Evolutionary conservation across 2,797 vertebrate genomes (phyloP), one percentile per base, ranked within the genome.

Genomic region (Propithecus perrieri): DNA sequence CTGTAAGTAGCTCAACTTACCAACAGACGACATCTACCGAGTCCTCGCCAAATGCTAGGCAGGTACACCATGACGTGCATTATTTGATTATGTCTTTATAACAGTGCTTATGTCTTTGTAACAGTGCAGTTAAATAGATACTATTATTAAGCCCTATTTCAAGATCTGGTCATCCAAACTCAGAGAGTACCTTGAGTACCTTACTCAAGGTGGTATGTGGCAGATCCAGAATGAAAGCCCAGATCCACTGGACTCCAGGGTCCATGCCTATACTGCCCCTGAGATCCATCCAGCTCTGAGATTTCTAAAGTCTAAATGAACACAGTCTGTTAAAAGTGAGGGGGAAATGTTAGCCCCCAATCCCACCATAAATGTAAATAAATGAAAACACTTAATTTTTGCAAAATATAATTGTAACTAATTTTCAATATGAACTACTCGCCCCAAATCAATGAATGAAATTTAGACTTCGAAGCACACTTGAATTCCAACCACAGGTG

Each of bases 1-100:
- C 26, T 14, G 0, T 1, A 4, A 50, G 57, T 0, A 33, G 55
- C 69, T 2, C 12, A n/a, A 13, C 8, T 15, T 11, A 24, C 10
- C 8, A 12, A 55, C 30, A 38, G 35, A 38, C 53, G 22, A 28
- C 14, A 20, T 35, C 20, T 13, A 35, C 0, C 1, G 24, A 61
- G 43, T 20, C 57, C 8, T n/a, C 5, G 22, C 24, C 57, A 38
- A 65, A 14, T 1, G 53, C 24, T 50, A 7, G 48, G 10, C 3
- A 65, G 63, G n/a, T 38, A 15, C 30, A 43, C 11, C 41, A 6
- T 6, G 46, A 41, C 15, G 7, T 2, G 28, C 41, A 28, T 0
- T 11, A 9, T 17, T n/a, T 53, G 1, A 41, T 22, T 2, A 9
- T 0, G 20, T 33, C 78, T 59, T 61, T 17, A 13, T 0, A 46